Conservation (phyloP, 2,113 vertebrate genomes). For the Saguinus midas region DNA sequence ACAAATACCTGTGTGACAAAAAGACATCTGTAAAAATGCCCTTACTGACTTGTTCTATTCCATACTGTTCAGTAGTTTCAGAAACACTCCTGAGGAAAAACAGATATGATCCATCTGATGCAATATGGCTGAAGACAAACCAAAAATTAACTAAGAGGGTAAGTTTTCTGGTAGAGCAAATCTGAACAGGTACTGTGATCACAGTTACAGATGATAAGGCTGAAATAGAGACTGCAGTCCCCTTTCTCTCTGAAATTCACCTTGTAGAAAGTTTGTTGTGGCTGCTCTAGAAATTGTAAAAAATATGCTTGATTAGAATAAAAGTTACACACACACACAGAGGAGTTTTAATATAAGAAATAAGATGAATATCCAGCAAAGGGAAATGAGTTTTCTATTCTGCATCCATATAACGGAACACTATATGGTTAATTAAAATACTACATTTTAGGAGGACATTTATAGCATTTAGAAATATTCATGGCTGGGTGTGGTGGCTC, state of each 20-base stretch:
- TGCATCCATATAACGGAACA: not conserved
- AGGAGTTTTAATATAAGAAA: not conserved
- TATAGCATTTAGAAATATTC: not conserved
- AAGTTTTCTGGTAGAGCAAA: not conserved
- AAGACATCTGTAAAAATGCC: conserved; percentile 51
- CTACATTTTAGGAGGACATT: not conserved
- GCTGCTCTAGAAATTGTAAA: not conserved
- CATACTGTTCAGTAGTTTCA: conserved; percentile 46
- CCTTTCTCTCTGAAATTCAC: not conserved
- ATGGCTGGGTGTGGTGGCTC: too few species aligned
- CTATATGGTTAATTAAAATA: not conserved
- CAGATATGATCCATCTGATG: conserved; percentile 42
- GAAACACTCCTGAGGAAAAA: conserved; percentile 43
- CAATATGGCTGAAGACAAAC: not conserved
- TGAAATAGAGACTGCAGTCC: not conserved
- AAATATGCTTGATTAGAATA: not conserved
- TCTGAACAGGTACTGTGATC: not conserved
- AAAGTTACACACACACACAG: not conserved
- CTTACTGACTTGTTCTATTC: conserved; percentile 48
- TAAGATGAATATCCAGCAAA: not conserved
- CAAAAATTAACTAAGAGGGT: not conserved
- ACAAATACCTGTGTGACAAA: conserved; percentile 52
- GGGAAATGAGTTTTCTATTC: not conserved
- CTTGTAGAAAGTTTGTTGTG: not conserved
- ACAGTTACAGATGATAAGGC: not conserved